Base-by-base conservation (phyloP, 2,888 invertebrate genomes). In the Magallana nippona region DNA sequence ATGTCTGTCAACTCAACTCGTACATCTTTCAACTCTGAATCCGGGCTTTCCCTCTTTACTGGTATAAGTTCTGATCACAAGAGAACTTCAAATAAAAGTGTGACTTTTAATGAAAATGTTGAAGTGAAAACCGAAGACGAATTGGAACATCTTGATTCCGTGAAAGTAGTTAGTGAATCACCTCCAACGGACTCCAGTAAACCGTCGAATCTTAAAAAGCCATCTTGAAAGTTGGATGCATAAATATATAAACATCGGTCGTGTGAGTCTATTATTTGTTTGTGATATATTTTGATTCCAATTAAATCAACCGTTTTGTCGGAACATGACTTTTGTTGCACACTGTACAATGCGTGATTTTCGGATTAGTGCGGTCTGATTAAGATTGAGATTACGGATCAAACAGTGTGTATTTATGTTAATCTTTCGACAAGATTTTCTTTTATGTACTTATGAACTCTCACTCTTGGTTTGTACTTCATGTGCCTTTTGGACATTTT, bases 71-170 rank as follows among this genome's bases (percentile, higher is more conserved):
- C n/a, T 63, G 63, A 63, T 19, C 27, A 22, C 13, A 71, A 5
- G 15, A 71, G 27, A 27, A 10, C 63, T 15, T 27, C 71, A 15
- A 22, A 22, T 22, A 71, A 71, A 71, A 71, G 71, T 13, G 71
- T 71, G 32, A 71, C 71, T 27, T 71, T 71, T 32, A 71, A 27
- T 71, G 71, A 71, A 71, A 71, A 71, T 22, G 71, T 71, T 2
- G 71, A 71, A 71, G 71, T 71, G 32, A 71, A 71, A 71, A 71
- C 71, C 11, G 71, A 71, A 22, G 71, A 71, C 15, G 71, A 71
- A 71, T 22, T 71, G 15, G 71, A 71, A 71, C 19, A 71, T 15
- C 11, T 71, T 13, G 71, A 71, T 71, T 71, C 71, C 22, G 27
- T 71, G 27, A 71, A 71, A 71, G 71, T 71, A 71, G 32, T 71